Evolutionary conservation across 37 sponge, comb jelly and placozoan species (phyloP), one percentile per base, ranked within the genome.

Genomic region (Oopsacas minuta): DNA sequence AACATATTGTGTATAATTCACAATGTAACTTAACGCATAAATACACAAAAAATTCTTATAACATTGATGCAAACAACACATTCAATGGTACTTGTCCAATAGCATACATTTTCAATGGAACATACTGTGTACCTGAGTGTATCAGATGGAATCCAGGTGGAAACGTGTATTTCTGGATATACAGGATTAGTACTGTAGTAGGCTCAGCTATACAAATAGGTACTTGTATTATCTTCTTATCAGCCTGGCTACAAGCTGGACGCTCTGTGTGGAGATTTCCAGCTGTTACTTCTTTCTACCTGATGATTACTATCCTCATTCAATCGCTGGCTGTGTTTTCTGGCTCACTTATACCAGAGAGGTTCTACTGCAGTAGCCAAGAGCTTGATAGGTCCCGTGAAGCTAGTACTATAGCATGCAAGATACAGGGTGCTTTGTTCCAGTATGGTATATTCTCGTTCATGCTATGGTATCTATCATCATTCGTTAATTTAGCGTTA

Each of bases 61-160:
- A 46, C n/a, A n/a, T n/a, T n/a, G 49, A 42, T 15, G 12, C 49
- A 5, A 25, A n/a, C 1, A 12, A 25, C 22, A 61, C 75, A 12
- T 61, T 61, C 22, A 61, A 61, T 34, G 75, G 75, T 20, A 12
- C 22, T 7, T 61, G 75, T 12, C 75, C 75, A 25, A 25, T 34
- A 7, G 30, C 30, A 3, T 61, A 61, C 22, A 34, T 61, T 5
- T 61, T 61, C 75, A 61, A 61, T 61, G 75, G 75, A n/a, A 61
- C 75, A 20, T 61, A 5, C 20, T 61, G 75, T 12, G 22, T 12
- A n/a, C 75, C 75, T 20, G 17, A 61, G 75, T 61, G 75, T n/a
- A 61, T 61, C 20, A 61, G 30, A n/a, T 61, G 75, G 75, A 61
- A 61, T 61, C 75, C 75, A 12, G 75, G 75, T 32, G 75, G 75